These are phyloP conservation scores for Drosophila testacea DNA, from an alignment of 2,888 invertebrate genomes.

Conservation along the genomic window DNA sequence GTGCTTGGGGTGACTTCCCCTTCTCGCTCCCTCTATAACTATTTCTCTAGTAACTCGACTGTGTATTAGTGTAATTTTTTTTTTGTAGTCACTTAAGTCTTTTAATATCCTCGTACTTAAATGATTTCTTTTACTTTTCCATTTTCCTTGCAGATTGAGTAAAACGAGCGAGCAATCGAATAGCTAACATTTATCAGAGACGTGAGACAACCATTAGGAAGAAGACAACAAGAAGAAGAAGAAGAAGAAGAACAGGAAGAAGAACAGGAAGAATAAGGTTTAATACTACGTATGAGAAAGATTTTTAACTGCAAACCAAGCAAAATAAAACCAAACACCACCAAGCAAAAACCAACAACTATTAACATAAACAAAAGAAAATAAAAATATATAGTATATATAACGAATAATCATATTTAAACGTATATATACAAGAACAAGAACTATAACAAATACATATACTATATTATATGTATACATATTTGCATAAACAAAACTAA, in stretches of 20 bases:
- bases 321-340: slow-evolving; percentile 79
- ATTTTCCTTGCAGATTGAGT: slow-evolving; percentile 76
- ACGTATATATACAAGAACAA: slow-evolving; percentile 69
- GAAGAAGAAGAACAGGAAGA: slow-evolving; percentile 23
- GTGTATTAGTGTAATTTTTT: neutral
- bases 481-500: slow-evolving; percentile 75
- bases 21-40: neutral
- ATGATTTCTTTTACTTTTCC: neutral
- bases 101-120: slow-evolving; percentile 3
- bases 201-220: slow-evolving; percentile 17
- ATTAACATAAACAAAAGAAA: slow-evolving; percentile 70
- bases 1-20: slow-evolving; percentile 24
- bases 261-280: slow-evolving; percentile 23
- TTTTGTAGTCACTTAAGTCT: neutral
- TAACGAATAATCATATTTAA: slow-evolving; percentile 82
- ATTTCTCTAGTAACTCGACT: neutral
- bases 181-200: slow-evolving; percentile 75
- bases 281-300: slow-evolving; percentile 62
- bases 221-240: slow-evolving; percentile 16
- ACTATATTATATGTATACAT: slow-evolving; percentile 63
- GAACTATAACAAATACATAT: slow-evolving; percentile 58
- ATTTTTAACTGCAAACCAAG: slow-evolving; percentile 67
- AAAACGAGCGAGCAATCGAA: slow-evolving; percentile 82
- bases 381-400: slow-evolving; percentile 32
- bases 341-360: slow-evolving; percentile 84